Base-by-base conservation (phyloP, 92 coral and sea anemone species). In the Bergia sp. region DNA sequence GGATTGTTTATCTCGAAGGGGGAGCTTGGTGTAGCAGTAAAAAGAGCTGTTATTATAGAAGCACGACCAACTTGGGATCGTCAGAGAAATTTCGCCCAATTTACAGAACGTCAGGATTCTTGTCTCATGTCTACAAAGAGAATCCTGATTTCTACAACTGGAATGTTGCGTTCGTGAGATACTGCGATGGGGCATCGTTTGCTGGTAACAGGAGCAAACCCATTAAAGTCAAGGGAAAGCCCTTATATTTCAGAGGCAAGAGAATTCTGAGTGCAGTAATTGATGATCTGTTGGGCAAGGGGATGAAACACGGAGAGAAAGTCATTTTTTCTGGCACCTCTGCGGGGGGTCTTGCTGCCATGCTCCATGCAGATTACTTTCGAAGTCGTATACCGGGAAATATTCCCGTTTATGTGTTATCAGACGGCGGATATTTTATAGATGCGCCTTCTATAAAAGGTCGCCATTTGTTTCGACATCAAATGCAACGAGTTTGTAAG, bases 111-210 rank as follows among this genome's bases (percentile, higher is more conserved):
- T 96, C 89, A 36, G 99, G 98, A 29, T 55, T 97, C 79, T 85
- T 96, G 18, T 96, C 98, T 16, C 84, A 81, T 50, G 85, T 86
- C 43, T 29, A 45, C 37, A 73, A 87, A 47, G 88, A 88, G 39
- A 97, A 97, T 64, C 94, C 95, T 0, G 87, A 92, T 73, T 97
- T 95, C 91, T 91, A 94, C 92, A 87, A 96, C 94, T 97, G 99
- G 99, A 96, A 94, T 88, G 94, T 91, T 18, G 99, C 92, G 79
- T 97, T 85, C 71, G 90, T 97, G 73, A 91, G 92, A n/a, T 97
- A 97, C 90, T 97, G 99, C 73, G 99, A 97, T 76, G 99, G 99
- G 1, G 93, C 96, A 49, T 97, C 99, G 38, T 97, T 93, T 66
- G 90, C 99, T 1, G 99, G 99, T 38, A 96, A 93, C 80, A 90